Base-by-base conservation (phyloP, 2,113 vertebrate species). In the Melozone crissalis region DNA sequence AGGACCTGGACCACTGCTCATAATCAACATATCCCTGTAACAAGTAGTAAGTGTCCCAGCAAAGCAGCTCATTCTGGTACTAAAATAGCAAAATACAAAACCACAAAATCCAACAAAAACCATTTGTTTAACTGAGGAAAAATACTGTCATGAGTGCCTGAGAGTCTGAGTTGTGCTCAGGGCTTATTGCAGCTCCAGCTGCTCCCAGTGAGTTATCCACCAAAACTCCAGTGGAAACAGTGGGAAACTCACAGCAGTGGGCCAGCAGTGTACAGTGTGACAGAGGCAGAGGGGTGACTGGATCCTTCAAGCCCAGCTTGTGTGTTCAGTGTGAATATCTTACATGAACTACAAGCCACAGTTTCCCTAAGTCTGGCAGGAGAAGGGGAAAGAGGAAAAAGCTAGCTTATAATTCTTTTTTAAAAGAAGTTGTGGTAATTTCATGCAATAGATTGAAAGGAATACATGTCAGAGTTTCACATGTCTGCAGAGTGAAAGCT, bases 1-100 rank as follows among this genome's bases (percentile, higher is more conserved):
- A 87, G 41, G 47, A 66, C 16, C 14, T 3, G 9, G 26, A 75
- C 67, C 43, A 30, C 39, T 43, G 33, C 20, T 86, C 4, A 2
- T 20, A 61, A 57, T 27, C 35, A 76, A 88, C 95, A 91, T 20
- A 35, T 55, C 35, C 72, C 39, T 49, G 51, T 22, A 71, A 68
- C 35, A 83, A 77, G 20, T 5, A 73, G n/a, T 8, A 89, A 93
- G 31, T 61, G 28, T 26, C 31, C 28, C 1, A 2, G 59, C n/a
- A 90, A 85, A 88, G 63, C 47, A 85, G 41, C 87, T 91, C 21
- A 14, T 73, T 84, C 67, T 75, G 43, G 44, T 61, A 89, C 76
- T 65, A 77, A 94, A 96, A 77, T 4, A 93, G 76, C 76, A 89
- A 90, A 88, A 86, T 13, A 20, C 43, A 83, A 80, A 96, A 20